Evolutionary conservation across 2,888 invertebrate genomes (phyloP).

Genomic region (Sphaerophoria taeniata): DNA sequence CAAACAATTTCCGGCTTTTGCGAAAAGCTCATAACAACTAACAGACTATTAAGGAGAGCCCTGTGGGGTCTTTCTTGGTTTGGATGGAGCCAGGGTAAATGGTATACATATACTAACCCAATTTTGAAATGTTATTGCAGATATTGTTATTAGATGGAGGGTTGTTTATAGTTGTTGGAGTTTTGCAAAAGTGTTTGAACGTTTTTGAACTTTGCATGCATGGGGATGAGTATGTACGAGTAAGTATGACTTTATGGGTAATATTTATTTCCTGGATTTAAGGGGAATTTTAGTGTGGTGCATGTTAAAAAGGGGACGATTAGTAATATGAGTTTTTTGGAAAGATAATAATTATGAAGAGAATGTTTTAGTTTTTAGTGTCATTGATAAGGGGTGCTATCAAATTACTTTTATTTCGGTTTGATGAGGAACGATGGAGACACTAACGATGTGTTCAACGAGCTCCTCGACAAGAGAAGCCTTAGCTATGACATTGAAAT

Average conservation of each 20-base stretch:
- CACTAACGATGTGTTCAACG: no score
- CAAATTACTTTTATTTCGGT: background rate
- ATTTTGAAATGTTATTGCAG: background rate
- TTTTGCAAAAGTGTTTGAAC: constrained; percentile 41
- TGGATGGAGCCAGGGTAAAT: background rate
- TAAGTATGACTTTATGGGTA: constrained; percentile 29
- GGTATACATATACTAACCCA: constrained; percentile 5
- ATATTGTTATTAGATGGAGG: no score
- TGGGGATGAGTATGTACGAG: background rate
- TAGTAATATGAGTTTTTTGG: background rate
- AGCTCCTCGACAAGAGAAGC: no score
- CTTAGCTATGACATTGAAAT: no score
- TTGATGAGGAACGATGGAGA: no score
- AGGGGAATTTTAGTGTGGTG: constrained; percentile 25
- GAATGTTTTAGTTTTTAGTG: background rate
- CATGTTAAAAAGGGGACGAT: constrained; percentile 22
- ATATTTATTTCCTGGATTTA: constrained; percentile 55
- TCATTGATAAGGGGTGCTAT: no score
- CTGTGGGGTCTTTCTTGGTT: background rate
- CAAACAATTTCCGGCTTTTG: constrained; percentile 55
- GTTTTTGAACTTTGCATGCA: background rate
- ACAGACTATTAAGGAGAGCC: background rate
- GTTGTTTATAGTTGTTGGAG: constrained; percentile 1
- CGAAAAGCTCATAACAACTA: background rate
- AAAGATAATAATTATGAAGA: constrained; percentile 11